phyloP scores from a whole-genome alignment of 2,797 vertebrate species.

The Aulostomus chinensis region DNA sequence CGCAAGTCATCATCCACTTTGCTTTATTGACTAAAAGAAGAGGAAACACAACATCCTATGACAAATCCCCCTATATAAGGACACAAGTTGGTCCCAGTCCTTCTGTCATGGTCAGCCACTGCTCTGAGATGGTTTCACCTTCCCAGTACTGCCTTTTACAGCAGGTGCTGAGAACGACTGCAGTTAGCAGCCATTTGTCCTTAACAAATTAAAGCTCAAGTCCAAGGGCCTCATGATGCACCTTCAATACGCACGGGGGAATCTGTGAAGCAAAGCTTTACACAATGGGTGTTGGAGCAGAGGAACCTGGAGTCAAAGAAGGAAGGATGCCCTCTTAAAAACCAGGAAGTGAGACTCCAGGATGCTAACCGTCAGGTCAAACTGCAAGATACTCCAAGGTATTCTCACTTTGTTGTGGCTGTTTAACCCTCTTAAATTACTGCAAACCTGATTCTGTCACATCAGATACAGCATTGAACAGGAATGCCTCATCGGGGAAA shows the following conservation, averaged over 20 bases:
- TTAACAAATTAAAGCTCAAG: conserved; percentile 44
- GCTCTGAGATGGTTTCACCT: too few species aligned
- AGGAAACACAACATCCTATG: conserved; percentile 32
- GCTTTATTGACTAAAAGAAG: conserved; percentile 6
- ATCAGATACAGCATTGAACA: conserved; percentile 15
- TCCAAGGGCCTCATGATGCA: conserved; percentile 42
- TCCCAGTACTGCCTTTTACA: conserved; percentile 51
- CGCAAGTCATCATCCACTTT: conserved; percentile 24
- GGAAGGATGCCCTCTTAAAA: conserved; percentile 95
- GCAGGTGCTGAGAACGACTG: conserved; percentile 46
- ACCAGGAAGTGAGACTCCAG: conserved; percentile 93
- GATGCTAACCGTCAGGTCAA: conserved; percentile 84
- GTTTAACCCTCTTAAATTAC: conserved; percentile 26
- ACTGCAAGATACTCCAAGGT: conserved; percentile 21
- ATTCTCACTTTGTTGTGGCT: conserved; percentile 22
- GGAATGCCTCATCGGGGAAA: not conserved
- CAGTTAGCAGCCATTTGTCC: conserved; percentile 61
- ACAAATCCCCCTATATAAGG: conserved; percentile 40
- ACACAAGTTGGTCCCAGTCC: conserved; percentile 8
- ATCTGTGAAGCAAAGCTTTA: conserved; percentile 39
- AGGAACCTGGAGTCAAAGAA: conserved; percentile 88
- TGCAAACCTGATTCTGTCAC: conserved; percentile 29
- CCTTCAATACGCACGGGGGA: conserved; percentile 22
- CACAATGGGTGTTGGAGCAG: conserved; percentile 73
- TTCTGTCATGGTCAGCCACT: too few species aligned